These are phyloP conservation scores for Metalampra italica DNA, from an alignment of 2,888 invertebrate genomes.

Conservation along the genomic window DNA sequence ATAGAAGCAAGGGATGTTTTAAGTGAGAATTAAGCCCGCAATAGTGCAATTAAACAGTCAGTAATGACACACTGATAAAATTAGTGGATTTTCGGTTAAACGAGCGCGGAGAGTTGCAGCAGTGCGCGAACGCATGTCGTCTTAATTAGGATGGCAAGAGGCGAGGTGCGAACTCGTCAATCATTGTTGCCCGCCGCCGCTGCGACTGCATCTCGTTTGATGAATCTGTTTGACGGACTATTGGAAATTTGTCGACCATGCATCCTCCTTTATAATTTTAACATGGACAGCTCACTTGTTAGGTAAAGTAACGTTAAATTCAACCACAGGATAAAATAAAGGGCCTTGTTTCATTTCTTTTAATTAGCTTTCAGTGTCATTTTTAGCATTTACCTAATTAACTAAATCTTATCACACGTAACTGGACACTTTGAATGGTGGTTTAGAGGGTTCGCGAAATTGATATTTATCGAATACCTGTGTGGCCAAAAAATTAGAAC, in stretches of 20 bases:
- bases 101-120: conserved; percentile 54
- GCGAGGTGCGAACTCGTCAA: conserved; percentile 76
- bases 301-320: too few relatives aligned
- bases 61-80: conserved; percentile 32
- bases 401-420: too few relatives aligned
- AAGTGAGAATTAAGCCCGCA: conserved; percentile 4
- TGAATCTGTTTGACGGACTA: conserved; percentile 56
- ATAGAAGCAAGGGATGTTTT: too few relatives aligned
- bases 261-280: conserved; percentile 32
- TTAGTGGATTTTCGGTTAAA: conserved; percentile 49
- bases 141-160: conserved; percentile 70
- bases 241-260: conserved; percentile 51
- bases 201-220: conserved; percentile 43
- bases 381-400: too few relatives aligned
- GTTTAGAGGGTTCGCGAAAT: too few relatives aligned
- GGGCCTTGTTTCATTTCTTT: too few relatives aligned
- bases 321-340: too few relatives aligned
- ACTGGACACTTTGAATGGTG: too few relatives aligned
- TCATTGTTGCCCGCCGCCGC: conserved; percentile 65
- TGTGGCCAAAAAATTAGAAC: too few relatives aligned
- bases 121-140: conserved; percentile 67
- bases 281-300: background rate
- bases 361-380: too few relatives aligned
- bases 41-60: conserved; percentile 28
- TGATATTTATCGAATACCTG: too few relatives aligned